phyloP scores from a whole-genome alignment of 2,797 vertebrate species.

The Enteromius anoplus region DNA sequence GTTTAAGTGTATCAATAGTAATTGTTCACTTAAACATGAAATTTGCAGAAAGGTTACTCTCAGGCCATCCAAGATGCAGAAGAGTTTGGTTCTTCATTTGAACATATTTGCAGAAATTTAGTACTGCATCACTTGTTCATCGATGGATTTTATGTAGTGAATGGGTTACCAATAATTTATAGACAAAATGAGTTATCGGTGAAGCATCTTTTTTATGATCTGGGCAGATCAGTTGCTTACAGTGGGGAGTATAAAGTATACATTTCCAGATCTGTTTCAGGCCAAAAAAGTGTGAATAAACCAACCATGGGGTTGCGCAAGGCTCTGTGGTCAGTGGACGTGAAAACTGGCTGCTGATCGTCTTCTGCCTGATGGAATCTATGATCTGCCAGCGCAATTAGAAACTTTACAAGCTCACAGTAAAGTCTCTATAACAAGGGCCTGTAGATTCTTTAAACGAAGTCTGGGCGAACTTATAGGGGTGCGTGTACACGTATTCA shows the following conservation, averaged over 20 bases:
- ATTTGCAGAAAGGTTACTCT: background rate
- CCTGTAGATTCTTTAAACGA: background rate
- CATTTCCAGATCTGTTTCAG: background rate
- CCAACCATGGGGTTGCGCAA: conserved; percentile 4
- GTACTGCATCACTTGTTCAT: background rate
- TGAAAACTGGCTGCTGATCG: conserved; percentile 28
- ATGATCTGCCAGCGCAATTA: conserved; percentile 38
- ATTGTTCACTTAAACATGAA: background rate
- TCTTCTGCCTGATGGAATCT: conserved; percentile 23
- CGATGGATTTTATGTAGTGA: background rate
- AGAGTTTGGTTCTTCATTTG: background rate
- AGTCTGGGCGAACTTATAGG: background rate
- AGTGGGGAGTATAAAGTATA: background rate
- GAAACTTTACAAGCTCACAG: conserved; percentile 8
- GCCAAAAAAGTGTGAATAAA: conserved; percentile 14
- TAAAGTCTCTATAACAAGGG: conserved; percentile 8
- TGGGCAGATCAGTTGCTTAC: background rate
- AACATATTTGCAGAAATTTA: background rate
- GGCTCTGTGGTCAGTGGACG: background rate
- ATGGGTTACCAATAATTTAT: conserved; percentile 1
- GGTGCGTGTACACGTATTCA: background rate
- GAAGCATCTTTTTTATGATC: background rate
- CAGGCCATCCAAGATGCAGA: background rate
- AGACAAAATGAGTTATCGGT: background rate
- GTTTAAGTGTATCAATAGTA: background rate